Evolutionary conservation across 2,113 vertebrate species (phyloP), one percentile per base, ranked within the genome.

Genomic region (Falco punctatus): DNA sequence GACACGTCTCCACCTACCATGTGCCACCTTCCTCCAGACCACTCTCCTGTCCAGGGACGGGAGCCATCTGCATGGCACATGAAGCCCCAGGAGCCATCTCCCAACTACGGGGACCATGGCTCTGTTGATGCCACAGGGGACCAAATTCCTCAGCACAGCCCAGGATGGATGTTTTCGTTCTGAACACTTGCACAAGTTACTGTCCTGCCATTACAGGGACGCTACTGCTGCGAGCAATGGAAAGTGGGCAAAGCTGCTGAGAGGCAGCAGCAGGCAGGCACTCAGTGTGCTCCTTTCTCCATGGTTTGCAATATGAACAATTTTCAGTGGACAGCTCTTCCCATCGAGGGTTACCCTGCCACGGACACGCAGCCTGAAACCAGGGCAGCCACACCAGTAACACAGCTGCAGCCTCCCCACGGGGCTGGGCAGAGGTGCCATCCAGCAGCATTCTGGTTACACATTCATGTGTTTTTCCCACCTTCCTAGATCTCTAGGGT

Each of bases 281-380:
- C n/a, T 62, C 13, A 2, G 27, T 20, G 15, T 3, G 21, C 59
- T 52, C 46, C 59, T n/a, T n/a, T 54, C 48, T n/a, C 61, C 30
- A 2, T 2, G 2, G 21, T 40, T 40, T 5, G 1, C 59, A 64
- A 19, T 5, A 33, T 1, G 7, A 52, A 64, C 27, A 6, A 11
- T 32, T 62, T 78, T 38, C 46, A 23, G 11, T 1, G 3, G 33
- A 38, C n/a, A 49, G 27, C 42, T 42, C 58, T 38, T 18, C 57
- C 44, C 11, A 30, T 3, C 10, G 35, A 52, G 48, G 48, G 59
- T 13, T 7, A 6, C 30, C 28, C 10, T 33, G 28, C 58, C 28
- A 6, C 21, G 0, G 22, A 52, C 4, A 1, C 0, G 3, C n/a
- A 24, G 35, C 2, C 48, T 13, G 26, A 33, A 52, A 19, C 48